Evolutionary conservation across 23 tunicate species (phyloP), one percentile per base, ranked within the genome.

Genomic region (Diplosoma virens): DNA sequence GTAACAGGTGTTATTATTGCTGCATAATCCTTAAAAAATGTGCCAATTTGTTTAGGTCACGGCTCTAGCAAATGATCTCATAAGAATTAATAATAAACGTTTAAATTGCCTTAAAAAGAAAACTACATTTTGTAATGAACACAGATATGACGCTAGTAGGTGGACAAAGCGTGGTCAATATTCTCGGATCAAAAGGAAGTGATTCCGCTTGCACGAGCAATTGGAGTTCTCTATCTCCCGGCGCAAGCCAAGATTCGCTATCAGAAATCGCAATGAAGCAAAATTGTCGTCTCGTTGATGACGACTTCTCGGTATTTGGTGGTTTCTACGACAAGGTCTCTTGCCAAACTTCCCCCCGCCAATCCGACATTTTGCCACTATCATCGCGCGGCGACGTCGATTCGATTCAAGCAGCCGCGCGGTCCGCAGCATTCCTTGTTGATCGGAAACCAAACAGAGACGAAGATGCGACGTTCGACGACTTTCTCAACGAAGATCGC

Each of bases 371-470:
- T 59, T 33, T 59, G 30, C 37, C 86, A 21, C 11, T 70, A 47
- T 81, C 79, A 5, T 82, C 79, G 1, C 37, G 74, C 14, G 37
- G 23, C n/a, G 79, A 74, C 56, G 87, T 82, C 30, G 76, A 78
- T 24, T 82, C 88, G 11, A 88, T 88, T 25, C 87, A 66, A 1
- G 95, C 95, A 9, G 96, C 82, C 1, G 96, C 96, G 28, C 59
- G 83, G 48, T 88, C 96, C 33, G 96, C 96, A 20, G 96, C 96
- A 5, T 76, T 76, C 0, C 75, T 89, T 18, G 37, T 89, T 4
- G 81, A 78, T 2, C 35, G 82, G 9, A 64, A 79, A 25, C 72
- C 27, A 31, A 14, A 41, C 1, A 41, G 14, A 64, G 73, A 36
- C 28, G 86, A 81, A 18, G 79, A 71, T 35, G 28, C n/a, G 7